Evolutionary conservation across 1,140 invertebrate genomes (phyloP).

Genomic region (Trichonephila inaurata): DNA sequence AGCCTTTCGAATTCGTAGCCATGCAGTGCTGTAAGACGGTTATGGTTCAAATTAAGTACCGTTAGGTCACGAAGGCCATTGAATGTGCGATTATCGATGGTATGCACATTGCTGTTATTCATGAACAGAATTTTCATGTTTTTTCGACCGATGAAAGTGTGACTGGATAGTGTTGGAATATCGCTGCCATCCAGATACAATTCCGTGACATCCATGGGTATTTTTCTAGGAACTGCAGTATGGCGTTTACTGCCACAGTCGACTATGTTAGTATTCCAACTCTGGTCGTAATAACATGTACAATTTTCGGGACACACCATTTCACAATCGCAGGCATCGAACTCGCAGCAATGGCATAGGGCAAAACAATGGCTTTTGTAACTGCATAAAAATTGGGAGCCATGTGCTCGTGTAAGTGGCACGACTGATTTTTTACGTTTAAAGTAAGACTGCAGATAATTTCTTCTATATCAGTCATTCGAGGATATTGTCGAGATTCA

Average conservation of each 20-base stretch:
- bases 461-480: constrained; percentile 93
- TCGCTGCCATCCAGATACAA: constrained; percentile 95
- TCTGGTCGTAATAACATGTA: constrained; percentile 95
- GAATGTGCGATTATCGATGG: constrained; percentile 93
- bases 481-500: constrained; percentile 89
- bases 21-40: constrained; percentile 88
- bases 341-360: constrained; percentile 96
- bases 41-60: constrained; percentile 88
- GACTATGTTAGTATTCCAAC: constrained; percentile 95
- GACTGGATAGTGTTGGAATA: constrained; percentile 91
- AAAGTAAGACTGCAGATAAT: constrained; percentile 94
- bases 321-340: constrained; percentile 96
- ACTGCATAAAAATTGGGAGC: constrained; percentile 93
- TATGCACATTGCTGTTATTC: constrained; percentile 92
- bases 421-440: constrained; percentile 85
- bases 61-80: constrained; percentile 89
- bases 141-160: constrained; percentile 94
- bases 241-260: constrained; percentile 90
- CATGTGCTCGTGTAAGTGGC: constrained; percentile 90
- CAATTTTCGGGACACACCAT: constrained; percentile 97
- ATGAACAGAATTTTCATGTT: constrained; percentile 92
- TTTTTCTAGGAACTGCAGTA: constrained; percentile 88
- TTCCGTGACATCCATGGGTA: constrained; percentile 97
- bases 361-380: constrained; percentile 96
- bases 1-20: constrained; percentile 92